These are phyloP conservation scores for Hephaestus fuliginosus DNA, from an alignment of 2,797 vertebrate species.

Conservation along the genomic window DNA sequence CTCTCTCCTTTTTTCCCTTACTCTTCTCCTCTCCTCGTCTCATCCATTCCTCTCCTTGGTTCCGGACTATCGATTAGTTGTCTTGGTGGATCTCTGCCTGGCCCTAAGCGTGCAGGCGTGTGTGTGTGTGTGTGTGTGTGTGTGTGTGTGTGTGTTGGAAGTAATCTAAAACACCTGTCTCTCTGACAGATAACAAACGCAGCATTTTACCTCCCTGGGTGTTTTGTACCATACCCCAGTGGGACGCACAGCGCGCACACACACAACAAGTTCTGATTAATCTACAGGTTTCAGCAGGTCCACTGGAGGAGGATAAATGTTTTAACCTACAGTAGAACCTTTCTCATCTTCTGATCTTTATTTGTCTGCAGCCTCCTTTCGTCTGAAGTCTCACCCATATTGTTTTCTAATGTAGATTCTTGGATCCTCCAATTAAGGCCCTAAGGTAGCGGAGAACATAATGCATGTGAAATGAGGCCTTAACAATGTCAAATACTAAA, in stretches of 20 bases:
- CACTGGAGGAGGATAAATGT: slow-evolving; percentile 67
- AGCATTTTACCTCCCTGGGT: slow-evolving; percentile 82
- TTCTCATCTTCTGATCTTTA: slow-evolving; percentile 58
- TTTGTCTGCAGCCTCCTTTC: slow-evolving; percentile 37
- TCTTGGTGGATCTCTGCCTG: slow-evolving; percentile 83
- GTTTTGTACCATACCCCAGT: slow-evolving; percentile 76
- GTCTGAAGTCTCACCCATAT: slow-evolving; percentile 9
- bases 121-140: slow-evolving; percentile 46
- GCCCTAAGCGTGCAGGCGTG: slow-evolving; percentile 66
- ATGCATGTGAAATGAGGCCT: slow-evolving; percentile 6
- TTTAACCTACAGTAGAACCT: slow-evolving; percentile 42
- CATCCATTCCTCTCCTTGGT: slow-evolving; percentile 68
- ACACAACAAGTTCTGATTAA: slow-evolving; percentile 70
- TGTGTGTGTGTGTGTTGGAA: slow-evolving; percentile 70
- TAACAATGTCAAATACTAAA: neutral
- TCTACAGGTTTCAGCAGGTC: slow-evolving; percentile 64
- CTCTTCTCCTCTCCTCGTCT: slow-evolving; percentile 48
- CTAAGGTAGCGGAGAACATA: neutral
- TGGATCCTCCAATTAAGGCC: slow-evolving; percentile 2
- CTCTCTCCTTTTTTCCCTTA: slow-evolving; percentile 21
- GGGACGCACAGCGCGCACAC: slow-evolving; percentile 46
- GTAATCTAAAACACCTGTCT: slow-evolving; percentile 85
- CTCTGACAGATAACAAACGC: slow-evolving; percentile 86
- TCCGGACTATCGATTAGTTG: slow-evolving; percentile 86
- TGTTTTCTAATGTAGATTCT: slow-evolving; percentile 2